A percentile compares a stretch with the other conserved stretches of the same genome.
These are phyloP conservation scores for Andrena flavipes DNA, from an alignment of 2,888 invertebrate genomes.

Conservation along the genomic window DNA sequence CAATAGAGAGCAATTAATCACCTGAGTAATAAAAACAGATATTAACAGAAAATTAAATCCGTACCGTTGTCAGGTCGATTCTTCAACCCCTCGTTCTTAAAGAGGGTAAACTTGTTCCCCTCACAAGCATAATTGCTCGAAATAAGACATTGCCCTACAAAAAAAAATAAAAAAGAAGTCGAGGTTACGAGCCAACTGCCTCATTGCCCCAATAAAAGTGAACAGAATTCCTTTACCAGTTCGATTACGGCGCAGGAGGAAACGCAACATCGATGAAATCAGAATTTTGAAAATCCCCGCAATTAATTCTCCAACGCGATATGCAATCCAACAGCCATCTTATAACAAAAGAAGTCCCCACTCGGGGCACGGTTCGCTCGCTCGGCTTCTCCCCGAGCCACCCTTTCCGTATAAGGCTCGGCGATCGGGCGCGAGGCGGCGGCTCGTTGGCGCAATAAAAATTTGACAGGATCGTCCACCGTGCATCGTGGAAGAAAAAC, in stretches of 20 bases:
- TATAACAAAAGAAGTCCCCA: neutral
- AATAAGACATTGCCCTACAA: neutral
- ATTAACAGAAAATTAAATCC: neutral
- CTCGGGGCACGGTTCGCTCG: neutral
- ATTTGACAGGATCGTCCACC: conserved; percentile 80
- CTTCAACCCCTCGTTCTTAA: conserved; percentile 11
- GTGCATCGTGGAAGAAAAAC: conserved; percentile 65
- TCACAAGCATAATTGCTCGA: conserved; percentile 1
- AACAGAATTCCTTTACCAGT: neutral
- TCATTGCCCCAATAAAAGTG: neutral
- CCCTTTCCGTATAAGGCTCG: conserved; percentile 58
- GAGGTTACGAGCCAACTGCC: neutral
- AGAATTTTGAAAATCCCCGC: no score
- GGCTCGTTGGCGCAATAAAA: conserved; percentile 77
- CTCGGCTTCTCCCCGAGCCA: neutral
- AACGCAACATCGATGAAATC: neutral
- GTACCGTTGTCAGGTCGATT: conserved; percentile 46
- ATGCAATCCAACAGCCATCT: no score
- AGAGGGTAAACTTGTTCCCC: neutral
- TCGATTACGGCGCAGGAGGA: neutral
- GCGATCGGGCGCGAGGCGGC: conserved; percentile 50
- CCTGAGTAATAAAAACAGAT: neutral
- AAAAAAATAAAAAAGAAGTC: neutral
- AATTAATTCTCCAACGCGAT: no score
- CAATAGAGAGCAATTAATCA: neutral